Evolutionary conservation across 2,797 vertebrate genomes (phyloP).

Genomic region (Columba guinea): DNA sequence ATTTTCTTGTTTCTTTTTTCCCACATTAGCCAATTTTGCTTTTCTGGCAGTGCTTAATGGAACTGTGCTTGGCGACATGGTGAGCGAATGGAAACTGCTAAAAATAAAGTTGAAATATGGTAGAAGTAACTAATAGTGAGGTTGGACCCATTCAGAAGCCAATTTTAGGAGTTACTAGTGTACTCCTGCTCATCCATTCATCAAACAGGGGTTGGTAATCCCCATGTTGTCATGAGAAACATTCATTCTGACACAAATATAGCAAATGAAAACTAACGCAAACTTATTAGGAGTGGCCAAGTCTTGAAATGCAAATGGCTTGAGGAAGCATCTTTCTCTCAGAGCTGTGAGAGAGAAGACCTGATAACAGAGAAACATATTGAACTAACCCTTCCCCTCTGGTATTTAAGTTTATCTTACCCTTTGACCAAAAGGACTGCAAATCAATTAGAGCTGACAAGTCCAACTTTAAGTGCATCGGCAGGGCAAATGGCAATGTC

Average conservation of each 20-base stretch:
- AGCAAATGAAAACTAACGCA: background rate
- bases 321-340: background rate
- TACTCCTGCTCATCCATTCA: background rate
- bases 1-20: background rate
- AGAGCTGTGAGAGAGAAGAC: background rate
- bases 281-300: background rate
- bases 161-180: background rate
- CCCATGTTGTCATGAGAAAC: background rate
- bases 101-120: background rate
- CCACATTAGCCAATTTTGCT: background rate
- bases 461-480: background rate
- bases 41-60: background rate
- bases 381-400: conserved; percentile 15
- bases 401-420: background rate
- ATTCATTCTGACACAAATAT: background rate
- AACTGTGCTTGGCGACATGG: background rate
- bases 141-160: background rate
- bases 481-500: conserved; percentile 8
- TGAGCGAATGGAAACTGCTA: background rate
- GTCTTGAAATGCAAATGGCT: background rate
- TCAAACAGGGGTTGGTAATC: background rate
- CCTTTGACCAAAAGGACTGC: conserved; percentile 27
- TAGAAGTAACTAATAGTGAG: background rate
- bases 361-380: background rate
- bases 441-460: conserved; percentile 44